Evolutionary conservation across 2,888 invertebrate genomes (phyloP), one percentile per base, ranked within the genome.

Genomic region (Hybos culiciformis): DNA sequence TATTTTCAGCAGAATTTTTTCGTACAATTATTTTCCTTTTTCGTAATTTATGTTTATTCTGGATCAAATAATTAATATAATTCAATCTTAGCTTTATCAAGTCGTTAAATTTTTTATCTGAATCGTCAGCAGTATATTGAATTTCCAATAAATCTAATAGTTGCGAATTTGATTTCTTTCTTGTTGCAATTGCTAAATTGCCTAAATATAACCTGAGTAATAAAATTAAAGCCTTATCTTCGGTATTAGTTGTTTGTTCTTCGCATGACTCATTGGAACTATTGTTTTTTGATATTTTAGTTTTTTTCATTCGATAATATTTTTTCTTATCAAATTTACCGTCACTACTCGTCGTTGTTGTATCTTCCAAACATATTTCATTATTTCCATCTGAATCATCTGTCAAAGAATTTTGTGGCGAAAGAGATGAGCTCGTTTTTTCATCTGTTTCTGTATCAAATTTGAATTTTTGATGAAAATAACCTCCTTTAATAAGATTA

Each of bases 191-290:
- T 34, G 17, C 15, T 14, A 36, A 36, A 36, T 36, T 36, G 21
- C 36, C 36, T 36, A 36, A 36, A 36, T 36, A 36, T 36, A 36
- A 36, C 21, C 36, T 36, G 14, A 36, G 19, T 36, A 36, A 36
- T 20, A 36, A 17, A 6, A 36, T 36, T 20, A 36, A 4, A 12
- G 36, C n/a, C 14, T 36, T 36, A 4, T 5, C 4, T 11, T 18
- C 19, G 3, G 20, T n/a, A 29, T 29, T 29, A 29, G n/a, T n/a
- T n/a, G n/a, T n/a, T 31, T 32, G 32, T 32, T 32, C 17, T 5
- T 15, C 2, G 7, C 6, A n/a, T n/a, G n/a, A n/a, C n/a, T n/a
- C n/a, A n/a, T n/a, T n/a, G n/a, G n/a, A n/a, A n/a, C n/a, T n/a
- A n/a, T n/a, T n/a, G n/a, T n/a, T n/a, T n/a, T n/a, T n/a, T n/a